Base-by-base conservation (phyloP, 1,140 invertebrate species). In the Drosophila athabasca region DNA sequence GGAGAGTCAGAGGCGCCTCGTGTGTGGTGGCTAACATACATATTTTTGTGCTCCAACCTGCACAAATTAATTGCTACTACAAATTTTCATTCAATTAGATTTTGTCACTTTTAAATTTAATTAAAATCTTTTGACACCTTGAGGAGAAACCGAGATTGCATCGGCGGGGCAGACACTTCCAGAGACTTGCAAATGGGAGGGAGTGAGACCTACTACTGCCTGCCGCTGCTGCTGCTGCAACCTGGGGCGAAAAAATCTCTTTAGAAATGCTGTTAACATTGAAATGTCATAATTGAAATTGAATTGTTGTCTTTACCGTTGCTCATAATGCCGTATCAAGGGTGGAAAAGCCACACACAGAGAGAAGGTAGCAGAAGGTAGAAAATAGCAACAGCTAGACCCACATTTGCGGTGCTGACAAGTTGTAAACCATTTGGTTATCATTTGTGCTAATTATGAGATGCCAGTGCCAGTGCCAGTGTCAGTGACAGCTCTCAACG, bases 241-340 rank as follows among this genome's bases (percentile, higher is more conserved):
- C 35, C 35, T 39, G 35, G 9, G 9, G 35, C 35, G 45, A 31
- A 45, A 31, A 61, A 67, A 68, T 35, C 54, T 69, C 35, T 43
- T 49, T 13, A 3, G 74, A 65, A 79, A 85, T 80, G 77, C 61
- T 39, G 85, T 90, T 90, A 65, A 74, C 85, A 90, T 90, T 90
- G 85, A 90, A 90, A 77, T 90, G 85, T 90, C 85, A 90, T 90
- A 90, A 90, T 75, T 87, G 39, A 82, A 71, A 90, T 90, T 82
- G 81, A 90, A 87, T 85, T 79, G 85, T 85, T 76, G 81, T 85
- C 78, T 81, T 85, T 90, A 69, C 82, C 74, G 82, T 87, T 87
- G 52, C 13, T 11, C 11, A n/a, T 51, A 22, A 49, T 57, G 58
- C 52, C 35, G 45, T 46, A 39, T 15, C 29, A 54, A 50, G 51